Evolutionary conservation across 2,113 vertebrate genomes (phyloP).

Genomic region (Diglossa brunneiventris): DNA sequence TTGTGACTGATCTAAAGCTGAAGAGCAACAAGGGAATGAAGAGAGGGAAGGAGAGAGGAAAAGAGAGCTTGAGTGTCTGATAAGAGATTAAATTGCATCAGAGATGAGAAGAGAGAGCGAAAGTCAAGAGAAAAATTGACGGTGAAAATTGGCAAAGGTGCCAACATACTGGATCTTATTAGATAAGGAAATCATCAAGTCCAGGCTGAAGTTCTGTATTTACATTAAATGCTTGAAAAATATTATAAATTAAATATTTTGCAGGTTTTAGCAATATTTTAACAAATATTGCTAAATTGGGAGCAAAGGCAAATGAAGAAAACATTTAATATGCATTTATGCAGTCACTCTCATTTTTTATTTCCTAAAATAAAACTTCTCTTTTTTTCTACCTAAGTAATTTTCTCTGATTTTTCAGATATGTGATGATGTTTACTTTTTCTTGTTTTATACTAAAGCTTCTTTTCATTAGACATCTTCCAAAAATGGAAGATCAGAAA

Average conservation of each 20-base stretch:
- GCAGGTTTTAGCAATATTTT: not conserved
- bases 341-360: not conserved
- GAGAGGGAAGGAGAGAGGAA: not conserved
- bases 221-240: not conserved
- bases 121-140: not conserved
- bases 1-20: constrained; percentile 3
- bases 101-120: not conserved
- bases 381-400: not conserved
- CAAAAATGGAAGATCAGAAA: not conserved
- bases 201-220: not conserved
- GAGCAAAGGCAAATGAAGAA: not conserved
- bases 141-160: not conserved
- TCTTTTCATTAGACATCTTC: not conserved
- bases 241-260: not conserved
- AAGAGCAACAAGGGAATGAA: not conserved
- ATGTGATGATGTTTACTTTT: not conserved
- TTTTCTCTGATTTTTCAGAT: not conserved
- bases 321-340: not conserved
- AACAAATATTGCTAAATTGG: not conserved
- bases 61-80: not conserved
- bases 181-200: not conserved
- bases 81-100: constrained; percentile 4
- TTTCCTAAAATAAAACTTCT: not conserved
- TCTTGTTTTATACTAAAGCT: not conserved
- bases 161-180: not conserved